Conservation (phyloP, 1,140 invertebrate species). For the Camponotus pennsylvanicus region DNA sequence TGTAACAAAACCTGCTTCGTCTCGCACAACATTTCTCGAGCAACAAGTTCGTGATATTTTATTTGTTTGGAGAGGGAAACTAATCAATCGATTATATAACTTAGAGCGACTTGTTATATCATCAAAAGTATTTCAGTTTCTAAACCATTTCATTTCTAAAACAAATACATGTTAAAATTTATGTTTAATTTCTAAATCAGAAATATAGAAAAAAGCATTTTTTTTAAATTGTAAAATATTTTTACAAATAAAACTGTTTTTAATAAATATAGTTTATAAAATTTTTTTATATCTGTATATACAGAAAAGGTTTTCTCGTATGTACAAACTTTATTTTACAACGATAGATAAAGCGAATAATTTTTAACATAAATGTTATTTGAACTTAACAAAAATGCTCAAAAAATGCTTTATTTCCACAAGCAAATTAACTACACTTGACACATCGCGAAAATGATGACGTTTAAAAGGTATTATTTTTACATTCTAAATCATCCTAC, state of each 20-base stretch:
- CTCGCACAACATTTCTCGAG: constrained; percentile 22
- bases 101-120: not conserved
- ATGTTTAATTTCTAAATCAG: not conserved
- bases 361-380: constrained; percentile 18
- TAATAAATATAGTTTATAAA: not conserved
- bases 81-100: constrained; percentile 38
- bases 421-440: not conserved
- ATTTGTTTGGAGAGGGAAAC: not conserved
- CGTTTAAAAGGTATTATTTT: constrained; percentile 11
- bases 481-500: not conserved
- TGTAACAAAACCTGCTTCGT: not conserved
- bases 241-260: not conserved
- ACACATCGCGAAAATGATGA: not conserved
- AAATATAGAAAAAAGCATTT: not conserved
- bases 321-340: not conserved
- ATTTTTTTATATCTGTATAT: not conserved
- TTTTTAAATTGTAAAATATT: not conserved
- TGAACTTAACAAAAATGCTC: not conserved
- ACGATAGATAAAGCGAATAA: not conserved
- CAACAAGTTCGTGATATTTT: constrained; percentile 39
- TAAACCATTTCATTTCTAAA: not conserved
- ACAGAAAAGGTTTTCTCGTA: not conserved
- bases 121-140: not conserved
- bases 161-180: not conserved
- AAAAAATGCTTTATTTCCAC: not conserved